phyloP scores from a whole-genome alignment of 2,113 vertebrate genomes.

The Zapus hudsonius region DNA sequence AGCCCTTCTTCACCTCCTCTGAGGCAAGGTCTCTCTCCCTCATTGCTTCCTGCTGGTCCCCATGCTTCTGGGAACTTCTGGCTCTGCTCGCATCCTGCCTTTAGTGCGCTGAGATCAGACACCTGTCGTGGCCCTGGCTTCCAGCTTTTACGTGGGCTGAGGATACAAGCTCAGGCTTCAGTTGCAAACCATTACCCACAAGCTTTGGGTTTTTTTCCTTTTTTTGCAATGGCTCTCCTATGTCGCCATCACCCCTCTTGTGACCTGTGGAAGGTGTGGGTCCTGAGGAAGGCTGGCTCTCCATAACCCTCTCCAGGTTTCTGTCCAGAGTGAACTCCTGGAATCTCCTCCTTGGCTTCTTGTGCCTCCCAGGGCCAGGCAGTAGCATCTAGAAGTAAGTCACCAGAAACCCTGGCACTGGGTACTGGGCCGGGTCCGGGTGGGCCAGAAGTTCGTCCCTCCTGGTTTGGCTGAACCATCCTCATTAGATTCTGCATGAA shows the following conservation, averaged over 20 bases:
- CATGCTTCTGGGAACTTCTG: too few species aligned
- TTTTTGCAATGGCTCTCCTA: not conserved
- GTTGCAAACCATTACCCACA: too few species aligned
- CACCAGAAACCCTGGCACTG: not conserved
- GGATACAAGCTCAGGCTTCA: too few species aligned
- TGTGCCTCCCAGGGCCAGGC: not conserved
- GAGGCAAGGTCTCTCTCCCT: too few species aligned
- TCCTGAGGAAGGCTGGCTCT: too few species aligned
- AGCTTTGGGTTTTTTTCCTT: too few species aligned
- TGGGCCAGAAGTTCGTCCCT: not conserved
- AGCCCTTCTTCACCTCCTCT: too few species aligned
- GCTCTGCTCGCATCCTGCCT: too few species aligned
- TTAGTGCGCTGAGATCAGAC: too few species aligned
- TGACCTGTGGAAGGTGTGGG: rapidly evolving
- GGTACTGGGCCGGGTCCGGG: not conserved
- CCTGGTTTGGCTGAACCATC: not conserved
- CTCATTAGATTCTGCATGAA: not conserved
- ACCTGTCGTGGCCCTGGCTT: too few species aligned
- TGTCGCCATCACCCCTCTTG: rapidly evolving
- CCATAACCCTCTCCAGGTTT: not conserved
- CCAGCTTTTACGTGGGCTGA: too few species aligned
- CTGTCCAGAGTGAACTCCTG: not conserved
- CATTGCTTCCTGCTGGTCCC: too few species aligned
- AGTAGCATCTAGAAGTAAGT: not conserved
- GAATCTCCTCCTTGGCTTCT: not conserved